Evolutionary conservation across 2,888 invertebrate genomes (phyloP).

Genomic region (Apantesis nais): DNA sequence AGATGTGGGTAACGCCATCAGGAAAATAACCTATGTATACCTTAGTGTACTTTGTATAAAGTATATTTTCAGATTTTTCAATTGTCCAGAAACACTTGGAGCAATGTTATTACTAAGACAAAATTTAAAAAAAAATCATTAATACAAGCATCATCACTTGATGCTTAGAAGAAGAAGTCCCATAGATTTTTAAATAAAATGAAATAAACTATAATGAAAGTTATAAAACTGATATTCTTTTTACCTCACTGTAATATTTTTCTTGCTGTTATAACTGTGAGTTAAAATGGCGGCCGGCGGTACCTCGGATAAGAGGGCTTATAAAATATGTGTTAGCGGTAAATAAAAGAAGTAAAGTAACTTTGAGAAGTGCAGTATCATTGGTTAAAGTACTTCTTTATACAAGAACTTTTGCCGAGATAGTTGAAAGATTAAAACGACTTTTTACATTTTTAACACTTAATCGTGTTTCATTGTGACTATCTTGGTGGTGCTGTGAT

Average conservation of each 20-base stretch:
- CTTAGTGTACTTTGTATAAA: no score
- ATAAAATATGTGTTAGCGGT: constrained; percentile 40
- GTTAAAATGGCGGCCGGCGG: constrained; percentile 9
- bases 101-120: no score
- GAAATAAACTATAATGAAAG: no score
- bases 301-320: constrained; percentile 21
- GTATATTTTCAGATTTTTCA: no score
- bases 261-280: constrained; percentile 14
- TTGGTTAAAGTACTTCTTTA: constrained; percentile 21
- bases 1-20: no score
- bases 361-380: constrained; percentile 44
- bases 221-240: background rate
- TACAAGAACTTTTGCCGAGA: background rate
- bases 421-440: background rate
- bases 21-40: no score
- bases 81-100: no score
- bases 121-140: background rate
- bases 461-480: no score
- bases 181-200: no score
- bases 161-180: background rate
- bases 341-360: constrained; percentile 40
- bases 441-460: constrained; percentile 1
- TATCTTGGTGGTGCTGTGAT: no score
- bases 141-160: background rate
- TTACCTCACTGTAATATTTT: constrained; percentile 13